phyloP scores from a whole-genome alignment of 2,888 invertebrate species.

The Apodemia mormo region DNA sequence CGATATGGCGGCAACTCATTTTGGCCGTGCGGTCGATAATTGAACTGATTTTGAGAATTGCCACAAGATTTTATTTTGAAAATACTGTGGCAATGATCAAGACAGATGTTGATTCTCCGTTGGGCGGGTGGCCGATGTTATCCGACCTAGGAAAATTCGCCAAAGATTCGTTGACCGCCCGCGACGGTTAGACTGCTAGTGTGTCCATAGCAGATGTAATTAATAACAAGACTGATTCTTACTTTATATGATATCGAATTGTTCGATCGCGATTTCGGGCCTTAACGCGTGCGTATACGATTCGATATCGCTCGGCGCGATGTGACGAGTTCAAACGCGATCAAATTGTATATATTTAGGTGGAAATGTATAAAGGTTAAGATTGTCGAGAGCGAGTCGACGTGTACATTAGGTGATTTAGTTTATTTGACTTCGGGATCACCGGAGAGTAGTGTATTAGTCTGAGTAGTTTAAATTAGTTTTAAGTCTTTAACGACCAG shows the following conservation, averaged over 20 bases:
- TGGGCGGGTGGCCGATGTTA: constrained; percentile 30
- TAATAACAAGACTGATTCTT: constrained; percentile 77
- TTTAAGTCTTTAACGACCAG: constrained; percentile 62
- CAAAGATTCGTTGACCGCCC: constrained; percentile 63
- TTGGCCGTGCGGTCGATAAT: constrained; percentile 75
- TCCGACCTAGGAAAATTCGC: constrained; percentile 47
- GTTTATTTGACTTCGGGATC: constrained; percentile 41
- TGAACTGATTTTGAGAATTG: constrained; percentile 22
- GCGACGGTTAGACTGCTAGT: constrained; percentile 39
- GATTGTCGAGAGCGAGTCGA: constrained; percentile 29
- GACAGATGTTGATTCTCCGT: constrained; percentile 62
- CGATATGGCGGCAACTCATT: constrained; percentile 68
- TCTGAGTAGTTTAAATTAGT: constrained; percentile 58
- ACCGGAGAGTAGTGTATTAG: constrained; percentile 44
- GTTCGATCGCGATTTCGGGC: constrained; percentile 38
- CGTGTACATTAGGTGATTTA: constrained; percentile 48
- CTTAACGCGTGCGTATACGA: constrained; percentile 40
- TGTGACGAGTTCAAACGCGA: constrained; percentile 38
- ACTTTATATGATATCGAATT: constrained; percentile 69
- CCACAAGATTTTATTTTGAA: constrained; percentile 24
- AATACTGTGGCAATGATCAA: constrained; percentile 34
- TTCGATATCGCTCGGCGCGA: constrained; percentile 31
- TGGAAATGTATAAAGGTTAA: constrained; percentile 35
- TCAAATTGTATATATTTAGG: constrained; percentile 60
- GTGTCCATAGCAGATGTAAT: constrained; percentile 51